phyloP scores from a whole-genome alignment of 2,797 vertebrate genomes.

The Coendou prehensilis region DNA sequence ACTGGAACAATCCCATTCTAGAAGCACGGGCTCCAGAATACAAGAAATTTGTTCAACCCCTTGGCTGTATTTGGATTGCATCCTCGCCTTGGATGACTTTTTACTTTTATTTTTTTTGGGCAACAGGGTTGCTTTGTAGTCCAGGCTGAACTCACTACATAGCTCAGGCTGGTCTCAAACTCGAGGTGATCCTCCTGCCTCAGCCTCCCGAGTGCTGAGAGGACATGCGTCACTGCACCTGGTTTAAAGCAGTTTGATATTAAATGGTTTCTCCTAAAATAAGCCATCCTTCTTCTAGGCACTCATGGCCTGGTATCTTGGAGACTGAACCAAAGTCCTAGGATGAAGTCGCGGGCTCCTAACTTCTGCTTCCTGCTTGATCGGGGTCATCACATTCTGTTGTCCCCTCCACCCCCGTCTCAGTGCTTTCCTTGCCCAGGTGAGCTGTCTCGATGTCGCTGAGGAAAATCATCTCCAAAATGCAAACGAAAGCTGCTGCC shows the following conservation, averaged over 20 bases:
- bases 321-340: background rate
- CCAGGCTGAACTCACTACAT: background rate
- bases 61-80: background rate
- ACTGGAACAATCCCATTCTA: background rate
- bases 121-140: background rate
- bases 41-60: background rate
- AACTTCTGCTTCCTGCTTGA: background rate
- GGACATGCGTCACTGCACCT: background rate
- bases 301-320: background rate
- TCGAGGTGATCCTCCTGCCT: background rate
- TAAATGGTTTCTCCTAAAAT: background rate
- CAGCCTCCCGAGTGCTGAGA: background rate
- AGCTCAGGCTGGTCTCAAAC: background rate
- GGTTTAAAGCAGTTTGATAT: background rate
- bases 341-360: background rate
- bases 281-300: background rate
- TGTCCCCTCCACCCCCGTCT: background rate
- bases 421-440: background rate
- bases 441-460: background rate
- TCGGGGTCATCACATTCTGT: background rate
- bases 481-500: slow-evolving; percentile 72
- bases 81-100: background rate
- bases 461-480: slow-evolving; percentile 50
- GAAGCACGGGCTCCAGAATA: slow-evolving; percentile 10
- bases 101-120: background rate